These are phyloP conservation scores for Lepidostoma basale DNA, from an alignment of 1,140 invertebrate species.

Conservation along the genomic window DNA sequence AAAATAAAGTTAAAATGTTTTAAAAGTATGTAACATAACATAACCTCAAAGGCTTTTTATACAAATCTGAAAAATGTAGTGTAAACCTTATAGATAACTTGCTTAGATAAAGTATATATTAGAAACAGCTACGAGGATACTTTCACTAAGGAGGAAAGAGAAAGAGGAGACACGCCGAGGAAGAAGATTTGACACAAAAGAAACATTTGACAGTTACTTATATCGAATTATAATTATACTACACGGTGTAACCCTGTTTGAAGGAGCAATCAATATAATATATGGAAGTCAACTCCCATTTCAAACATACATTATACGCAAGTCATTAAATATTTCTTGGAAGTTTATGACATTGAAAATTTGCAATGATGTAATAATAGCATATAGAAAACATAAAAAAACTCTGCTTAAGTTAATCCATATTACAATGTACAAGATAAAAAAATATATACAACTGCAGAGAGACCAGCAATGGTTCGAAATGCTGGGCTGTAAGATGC, in stretches of 20 bases:
- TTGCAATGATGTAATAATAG: too few species aligned
- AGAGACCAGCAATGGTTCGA: too few species aligned
- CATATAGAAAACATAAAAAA: neutral
- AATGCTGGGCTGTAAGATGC: too few species aligned
- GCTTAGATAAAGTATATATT: neutral
- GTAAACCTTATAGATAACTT: neutral
- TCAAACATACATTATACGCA: neutral
- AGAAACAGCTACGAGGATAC: neutral
- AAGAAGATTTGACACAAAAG: too few species aligned
- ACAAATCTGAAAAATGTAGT: neutral
- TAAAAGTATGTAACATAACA: too few species aligned
- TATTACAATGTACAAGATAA: neutral
- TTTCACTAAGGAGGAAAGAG: too few species aligned
- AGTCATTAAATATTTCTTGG: neutral
- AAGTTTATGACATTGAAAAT: too few species aligned
- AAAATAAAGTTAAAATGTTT: too few species aligned
- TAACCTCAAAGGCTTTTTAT: too few species aligned
- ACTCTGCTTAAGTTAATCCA: neutral
- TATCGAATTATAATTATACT: too few species aligned
- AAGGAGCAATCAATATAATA: conserved; percentile 2
- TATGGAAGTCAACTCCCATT: neutral
- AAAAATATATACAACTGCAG: neutral
- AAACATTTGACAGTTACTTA: neutral
- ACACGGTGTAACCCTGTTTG: neutral
- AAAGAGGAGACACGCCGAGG: too few species aligned